These are phyloP conservation scores for Troides oblongomaculatus DNA, from an alignment of 2,888 invertebrate genomes.

Conservation along the genomic window DNA sequence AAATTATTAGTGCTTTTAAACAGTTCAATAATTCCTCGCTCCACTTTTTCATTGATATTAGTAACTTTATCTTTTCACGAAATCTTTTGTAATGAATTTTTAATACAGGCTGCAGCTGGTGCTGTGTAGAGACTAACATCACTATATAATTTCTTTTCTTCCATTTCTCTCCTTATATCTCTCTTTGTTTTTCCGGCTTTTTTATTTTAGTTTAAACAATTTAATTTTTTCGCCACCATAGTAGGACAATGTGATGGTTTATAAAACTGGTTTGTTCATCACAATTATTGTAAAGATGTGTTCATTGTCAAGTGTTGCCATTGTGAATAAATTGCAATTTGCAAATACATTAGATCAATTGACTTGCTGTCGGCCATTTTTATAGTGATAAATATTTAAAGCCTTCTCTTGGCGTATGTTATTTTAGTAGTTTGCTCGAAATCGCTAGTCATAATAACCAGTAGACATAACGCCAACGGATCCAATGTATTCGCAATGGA, in stretches of 20 bases:
- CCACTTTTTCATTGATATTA: too few species aligned
- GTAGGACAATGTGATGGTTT: not conserved
- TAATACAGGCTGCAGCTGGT: too few species aligned
- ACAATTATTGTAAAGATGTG: not conserved
- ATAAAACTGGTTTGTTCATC: not conserved
- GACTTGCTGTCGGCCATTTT: not conserved
- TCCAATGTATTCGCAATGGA: not conserved
- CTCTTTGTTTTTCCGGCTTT: too few species aligned
- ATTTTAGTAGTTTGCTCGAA: not conserved
- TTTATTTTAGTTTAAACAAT: too few species aligned
- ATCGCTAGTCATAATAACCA: not conserved
- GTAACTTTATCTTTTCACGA: too few species aligned
- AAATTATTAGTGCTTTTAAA: too few species aligned
- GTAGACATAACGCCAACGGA: not conserved
- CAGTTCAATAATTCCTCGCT: too few species aligned
- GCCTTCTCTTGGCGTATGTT: not conserved
- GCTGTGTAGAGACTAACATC: too few species aligned
- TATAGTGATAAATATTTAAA: not conserved
- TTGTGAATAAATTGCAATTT: slow-evolving; percentile 2
- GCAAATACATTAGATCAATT: slow-evolving; percentile 5
- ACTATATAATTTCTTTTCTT: too few species aligned
- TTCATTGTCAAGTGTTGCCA: not conserved
- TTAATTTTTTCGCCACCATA: too few species aligned
- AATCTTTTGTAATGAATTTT: too few species aligned
- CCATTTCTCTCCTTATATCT: too few species aligned